These are phyloP conservation scores for Salminus brasiliensis DNA, from an alignment of 2,113 vertebrate species.

Conservation along the genomic window DNA sequence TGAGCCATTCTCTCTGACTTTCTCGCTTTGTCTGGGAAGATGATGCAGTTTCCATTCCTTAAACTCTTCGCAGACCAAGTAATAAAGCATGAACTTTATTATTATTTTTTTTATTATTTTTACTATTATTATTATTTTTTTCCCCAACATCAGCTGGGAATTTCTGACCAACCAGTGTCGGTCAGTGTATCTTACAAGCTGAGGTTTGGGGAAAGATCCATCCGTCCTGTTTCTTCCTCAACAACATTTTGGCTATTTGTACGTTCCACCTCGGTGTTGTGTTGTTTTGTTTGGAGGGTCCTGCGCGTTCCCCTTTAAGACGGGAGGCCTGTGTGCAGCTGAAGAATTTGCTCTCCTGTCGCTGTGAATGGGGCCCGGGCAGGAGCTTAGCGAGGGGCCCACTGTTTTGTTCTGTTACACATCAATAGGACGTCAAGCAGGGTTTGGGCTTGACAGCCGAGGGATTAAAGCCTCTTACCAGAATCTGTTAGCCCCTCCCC, in stretches of 20 bases:
- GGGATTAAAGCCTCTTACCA: slow-evolving; percentile 82
- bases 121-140: too few relatives aligned
- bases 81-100: too few relatives aligned
- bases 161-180: slow-evolving; percentile 20
- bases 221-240: too few relatives aligned
- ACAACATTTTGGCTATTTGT: slow-evolving; percentile 29
- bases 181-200: neutral
- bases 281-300: slow-evolving; percentile 41
- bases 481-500: slow-evolving; percentile 81
- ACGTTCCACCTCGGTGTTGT: slow-evolving; percentile 39
- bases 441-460: slow-evolving; percentile 79
- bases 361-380: slow-evolving; percentile 68
- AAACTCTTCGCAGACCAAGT: too few relatives aligned
- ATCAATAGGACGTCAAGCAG: slow-evolving; percentile 83
- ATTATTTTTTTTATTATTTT: too few relatives aligned
- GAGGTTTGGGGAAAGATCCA: neutral
- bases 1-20: too few relatives aligned
- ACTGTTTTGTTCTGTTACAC: slow-evolving; percentile 88
- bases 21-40: too few relatives aligned
- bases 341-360: slow-evolving; percentile 65
- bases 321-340: slow-evolving; percentile 46
- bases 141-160: neutral
- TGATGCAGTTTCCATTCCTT: too few relatives aligned
- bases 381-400: slow-evolving; percentile 87
- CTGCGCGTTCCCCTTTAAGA: slow-evolving; percentile 62